A percentile compares a stretch with the other conserved stretches of the same genome.
phyloP scores from a whole-genome alignment of 2,113 vertebrate genomes.

The Setophaga kirtlandii region DNA sequence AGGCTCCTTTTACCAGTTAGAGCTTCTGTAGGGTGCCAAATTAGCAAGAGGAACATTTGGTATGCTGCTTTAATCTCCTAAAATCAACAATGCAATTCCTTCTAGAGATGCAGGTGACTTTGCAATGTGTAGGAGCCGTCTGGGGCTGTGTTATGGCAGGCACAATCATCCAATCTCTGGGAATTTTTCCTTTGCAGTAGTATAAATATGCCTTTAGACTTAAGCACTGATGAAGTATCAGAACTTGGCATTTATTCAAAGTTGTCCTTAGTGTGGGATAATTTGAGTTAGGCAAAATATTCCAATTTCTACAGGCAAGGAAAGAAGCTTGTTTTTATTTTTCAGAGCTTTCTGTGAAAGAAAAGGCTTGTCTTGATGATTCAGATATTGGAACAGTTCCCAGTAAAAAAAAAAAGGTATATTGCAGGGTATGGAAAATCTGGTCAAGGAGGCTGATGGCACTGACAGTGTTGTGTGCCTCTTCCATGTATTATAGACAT shows the following conservation, averaged over 20 bases:
- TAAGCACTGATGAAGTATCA: background rate
- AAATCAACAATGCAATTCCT: background rate
- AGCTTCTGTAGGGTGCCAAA: background rate
- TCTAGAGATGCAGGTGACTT: constrained; percentile 5
- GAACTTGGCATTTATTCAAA: constrained; percentile 19
- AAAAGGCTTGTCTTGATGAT: background rate
- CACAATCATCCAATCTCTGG: background rate
- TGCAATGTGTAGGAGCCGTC: background rate
- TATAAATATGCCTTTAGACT: constrained; percentile 11
- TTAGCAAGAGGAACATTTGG: background rate
- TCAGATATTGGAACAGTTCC: constrained; percentile 13
- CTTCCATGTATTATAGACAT: background rate
- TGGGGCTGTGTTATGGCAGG: background rate
- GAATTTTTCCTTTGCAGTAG: background rate
- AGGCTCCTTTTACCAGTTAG: background rate
- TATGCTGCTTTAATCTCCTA: background rate
- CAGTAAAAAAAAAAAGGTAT: background rate
- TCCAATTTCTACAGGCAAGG: background rate
- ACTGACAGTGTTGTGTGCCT: background rate
- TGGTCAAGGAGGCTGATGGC: background rate
- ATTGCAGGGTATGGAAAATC: background rate
- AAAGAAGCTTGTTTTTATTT: constrained; percentile 22
- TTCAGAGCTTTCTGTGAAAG: background rate
- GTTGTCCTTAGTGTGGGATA: background rate
- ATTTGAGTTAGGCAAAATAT: constrained; percentile 3